Evolutionary conservation across 2,113 vertebrate genomes (phyloP).

Genomic region (Pygoscelis antarcticus): DNA sequence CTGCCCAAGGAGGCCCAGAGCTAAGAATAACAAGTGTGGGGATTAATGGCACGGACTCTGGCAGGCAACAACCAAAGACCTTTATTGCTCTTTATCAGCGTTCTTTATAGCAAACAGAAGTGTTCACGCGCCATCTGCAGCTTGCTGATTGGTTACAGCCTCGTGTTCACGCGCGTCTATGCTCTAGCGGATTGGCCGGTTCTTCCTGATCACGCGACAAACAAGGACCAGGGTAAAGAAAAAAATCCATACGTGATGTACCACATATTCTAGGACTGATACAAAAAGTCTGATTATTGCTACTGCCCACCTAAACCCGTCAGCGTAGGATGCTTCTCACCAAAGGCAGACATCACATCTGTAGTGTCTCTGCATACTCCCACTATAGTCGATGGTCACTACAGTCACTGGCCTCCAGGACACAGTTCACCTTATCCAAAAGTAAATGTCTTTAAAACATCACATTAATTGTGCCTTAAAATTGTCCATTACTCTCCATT

Average conservation of each 20-base stretch:
- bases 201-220: too few species aligned
- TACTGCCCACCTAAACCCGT: not conserved
- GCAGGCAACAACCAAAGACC: too few species aligned
- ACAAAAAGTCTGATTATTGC: not conserved
- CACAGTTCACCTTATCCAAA: not conserved
- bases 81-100: too few species aligned
- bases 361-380: not conserved
- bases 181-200: too few species aligned
- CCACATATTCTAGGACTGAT: not conserved
- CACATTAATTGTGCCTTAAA: not conserved
- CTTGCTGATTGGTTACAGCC: too few species aligned
- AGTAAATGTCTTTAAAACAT: not conserved
- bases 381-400: not conserved
- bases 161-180: too few species aligned
- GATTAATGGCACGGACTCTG: too few species aligned
- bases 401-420: not conserved
- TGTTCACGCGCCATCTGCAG: too few species aligned
- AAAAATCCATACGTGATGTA: not conserved
- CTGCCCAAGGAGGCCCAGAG: not conserved
- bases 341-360: not conserved
- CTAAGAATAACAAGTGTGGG: not conserved
- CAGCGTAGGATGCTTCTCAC: accelerated
- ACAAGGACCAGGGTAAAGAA: not conserved
- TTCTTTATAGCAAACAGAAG: too few species aligned
- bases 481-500: not conserved